Evolutionary conservation across 2,113 vertebrate species (phyloP).

Genomic region (Oryzias woworae): DNA sequence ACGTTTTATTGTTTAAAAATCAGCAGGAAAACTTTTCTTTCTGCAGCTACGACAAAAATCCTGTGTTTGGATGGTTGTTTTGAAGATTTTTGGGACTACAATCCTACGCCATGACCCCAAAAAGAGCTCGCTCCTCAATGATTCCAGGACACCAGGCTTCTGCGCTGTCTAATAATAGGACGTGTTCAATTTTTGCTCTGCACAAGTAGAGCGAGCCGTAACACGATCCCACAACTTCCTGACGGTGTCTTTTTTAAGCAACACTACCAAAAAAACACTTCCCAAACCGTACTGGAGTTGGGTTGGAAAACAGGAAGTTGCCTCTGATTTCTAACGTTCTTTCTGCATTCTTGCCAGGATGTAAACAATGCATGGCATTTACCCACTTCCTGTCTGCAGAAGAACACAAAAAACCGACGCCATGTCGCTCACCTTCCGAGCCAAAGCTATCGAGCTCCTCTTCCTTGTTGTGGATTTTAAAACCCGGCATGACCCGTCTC

Average conservation of each 20-base stretch:
- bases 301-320: conserved; percentile 32
- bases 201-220: conserved; percentile 37
- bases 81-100: too few relatives aligned
- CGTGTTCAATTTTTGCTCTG: background rate
- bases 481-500: conserved; percentile 62
- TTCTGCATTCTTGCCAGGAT: conserved; percentile 16
- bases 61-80: too few relatives aligned
- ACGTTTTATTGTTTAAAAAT: too few relatives aligned
- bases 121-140: too few relatives aligned
- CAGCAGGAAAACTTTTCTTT: too few relatives aligned
- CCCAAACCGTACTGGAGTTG: background rate
- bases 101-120: too few relatives aligned
- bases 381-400: conserved; percentile 31
- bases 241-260: too few relatives aligned
- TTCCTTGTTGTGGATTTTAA: conserved; percentile 71
- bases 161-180: conserved; percentile 38
- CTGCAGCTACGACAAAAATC: too few relatives aligned
- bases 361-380: conserved; percentile 34
- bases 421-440: conserved; percentile 68
- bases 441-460: conserved; percentile 62
- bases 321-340: background rate
- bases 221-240: conserved; percentile 8
- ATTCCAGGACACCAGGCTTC: background rate
- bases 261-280: background rate
- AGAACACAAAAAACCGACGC: background rate